Percentiles rank a stretch among this genome's conserved stretches.
These are phyloP conservation scores for Monoplex corrugatus DNA, from an alignment of 2,888 invertebrate genomes.

Conservation along the genomic window DNA sequence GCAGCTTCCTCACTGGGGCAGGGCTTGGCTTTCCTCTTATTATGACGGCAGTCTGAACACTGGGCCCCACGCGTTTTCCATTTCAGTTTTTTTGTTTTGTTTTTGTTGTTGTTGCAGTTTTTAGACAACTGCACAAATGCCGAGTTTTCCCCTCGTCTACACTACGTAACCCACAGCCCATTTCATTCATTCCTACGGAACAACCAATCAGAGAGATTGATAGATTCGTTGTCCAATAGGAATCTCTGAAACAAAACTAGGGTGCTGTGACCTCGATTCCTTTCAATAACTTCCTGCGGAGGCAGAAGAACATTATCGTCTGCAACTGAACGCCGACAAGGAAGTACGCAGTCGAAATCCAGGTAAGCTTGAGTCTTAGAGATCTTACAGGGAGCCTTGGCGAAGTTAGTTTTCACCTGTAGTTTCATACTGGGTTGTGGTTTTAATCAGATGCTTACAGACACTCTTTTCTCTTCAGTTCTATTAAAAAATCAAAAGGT, in stretches of 20 bases:
- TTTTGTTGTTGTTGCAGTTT: too few relatives aligned
- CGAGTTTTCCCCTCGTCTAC: not conserved
- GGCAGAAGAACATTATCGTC: conserved; percentile 18
- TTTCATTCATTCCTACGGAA: conserved; percentile 44
- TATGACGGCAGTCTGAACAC: not conserved
- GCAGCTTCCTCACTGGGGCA: not conserved
- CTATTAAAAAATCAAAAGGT: too few relatives aligned
- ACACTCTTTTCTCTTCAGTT: too few relatives aligned
- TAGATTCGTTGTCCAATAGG: conserved; percentile 20
- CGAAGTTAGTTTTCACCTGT: too few relatives aligned
- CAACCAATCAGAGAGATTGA: conserved; percentile 43
- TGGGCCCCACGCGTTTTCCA: not conserved
- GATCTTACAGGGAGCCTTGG: too few relatives aligned
- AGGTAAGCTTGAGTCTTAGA: too few relatives aligned
- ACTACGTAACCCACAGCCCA: not conserved
- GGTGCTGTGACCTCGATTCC: not conserved
- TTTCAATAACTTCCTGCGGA: conserved; percentile 42
- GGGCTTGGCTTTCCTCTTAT: too few relatives aligned
- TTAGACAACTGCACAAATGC: not conserved
- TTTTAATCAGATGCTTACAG: too few relatives aligned
- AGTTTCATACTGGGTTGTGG: too few relatives aligned
- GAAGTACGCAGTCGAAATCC: not conserved
- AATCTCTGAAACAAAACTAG: not conserved
- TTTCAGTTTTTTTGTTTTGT: too few relatives aligned
- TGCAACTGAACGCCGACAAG: not conserved